Evolutionary conservation across 2,113 vertebrate genomes (phyloP), one percentile per base, ranked within the genome.

Genomic region (Hystrix cristata): DNA sequence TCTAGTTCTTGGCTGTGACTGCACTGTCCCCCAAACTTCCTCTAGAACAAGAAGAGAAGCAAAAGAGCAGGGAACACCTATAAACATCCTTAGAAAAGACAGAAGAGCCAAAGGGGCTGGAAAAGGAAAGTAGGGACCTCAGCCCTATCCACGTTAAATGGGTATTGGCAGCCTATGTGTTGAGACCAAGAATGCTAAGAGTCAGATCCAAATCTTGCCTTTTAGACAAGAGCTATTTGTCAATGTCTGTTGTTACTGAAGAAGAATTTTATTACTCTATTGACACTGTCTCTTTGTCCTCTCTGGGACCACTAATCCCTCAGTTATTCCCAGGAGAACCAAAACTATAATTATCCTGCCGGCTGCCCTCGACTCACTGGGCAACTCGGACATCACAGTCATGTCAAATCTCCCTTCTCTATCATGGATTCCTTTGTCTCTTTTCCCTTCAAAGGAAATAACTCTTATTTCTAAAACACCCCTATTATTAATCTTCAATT

Each of bases 231-330:
- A 94, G 67, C 46, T 83, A 21, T 80, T 96, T 65, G 53, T 95
- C 80, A 90, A 3, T 57, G 11, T 80, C 69, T 85, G 76, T 78
- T 90, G 84, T 12, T 67, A 92, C 29, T 59, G 60, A 87, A 97
- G 82, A 88, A 86, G 64, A 43, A 34, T 95, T 91, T 92, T 86
- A 76, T 67, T 71, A 67, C 87, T 82, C 90, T 88, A 48, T 59
- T 95, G 90, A 90, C 76, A 92, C 29, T 94, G 64, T 95, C 78
- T 90, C 78, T 91, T 95, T 97, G 62, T 96, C 94, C 55, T 93
- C 59, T 34, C 83, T 62, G 74, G 27, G 14, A 84, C 53, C 87
- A 65, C 94, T 96, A 95, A 95, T 90, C 87, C 72, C 76, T 88
- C 96, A 94, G 67, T 97, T 86, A 95, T 87, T 87, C 76, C 76